Percentiles rank a stretch among this genome's conserved stretches.
Evolutionary conservation across 2,888 invertebrate species (phyloP).

Genomic region (Formica aserva): DNA sequence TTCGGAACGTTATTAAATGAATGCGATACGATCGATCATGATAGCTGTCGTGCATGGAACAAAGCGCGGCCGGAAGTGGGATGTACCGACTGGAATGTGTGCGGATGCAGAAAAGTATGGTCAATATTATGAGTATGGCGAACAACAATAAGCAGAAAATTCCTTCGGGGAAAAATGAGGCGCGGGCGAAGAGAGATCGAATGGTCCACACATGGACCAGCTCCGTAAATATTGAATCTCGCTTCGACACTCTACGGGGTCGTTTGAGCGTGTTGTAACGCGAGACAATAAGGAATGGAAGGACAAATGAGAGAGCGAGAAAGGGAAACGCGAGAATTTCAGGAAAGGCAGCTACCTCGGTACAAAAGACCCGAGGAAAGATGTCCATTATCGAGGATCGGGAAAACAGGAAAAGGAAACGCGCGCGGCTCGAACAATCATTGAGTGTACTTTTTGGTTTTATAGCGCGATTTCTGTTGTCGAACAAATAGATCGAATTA

Average conservation of each 20-base stretch:
- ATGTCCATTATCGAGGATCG: slow-evolving; percentile 50
- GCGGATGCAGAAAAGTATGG: slow-evolving; percentile 19
- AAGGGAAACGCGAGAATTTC: slow-evolving; percentile 37
- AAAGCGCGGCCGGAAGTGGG: slow-evolving; percentile 39
- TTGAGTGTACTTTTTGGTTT: neutral
- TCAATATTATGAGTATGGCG: slow-evolving; percentile 36
- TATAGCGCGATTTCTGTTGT: neutral
- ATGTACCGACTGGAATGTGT: slow-evolving; percentile 19
- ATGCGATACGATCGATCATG: slow-evolving; percentile 24
- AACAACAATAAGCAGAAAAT: slow-evolving; percentile 38
- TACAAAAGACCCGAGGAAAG: slow-evolving; percentile 42
- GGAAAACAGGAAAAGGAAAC: slow-evolving; percentile 20
- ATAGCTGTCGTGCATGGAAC: slow-evolving; percentile 41
- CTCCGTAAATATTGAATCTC: slow-evolving; percentile 50
- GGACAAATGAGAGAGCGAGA: slow-evolving; percentile 6
- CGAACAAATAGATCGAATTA: slow-evolving; percentile 23
- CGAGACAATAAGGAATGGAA: slow-evolving; percentile 40
- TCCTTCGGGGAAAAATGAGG: neutral
- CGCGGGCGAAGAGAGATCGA: slow-evolving; percentile 11
- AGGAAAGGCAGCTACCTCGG: slow-evolving; percentile 29
- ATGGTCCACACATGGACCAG: slow-evolving; percentile 17
- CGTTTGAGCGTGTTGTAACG: slow-evolving; percentile 13
- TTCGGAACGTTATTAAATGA: neutral
- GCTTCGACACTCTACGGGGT: neutral
- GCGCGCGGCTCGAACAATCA: slow-evolving; percentile 6